phyloP scores from a whole-genome alignment of 1,140 invertebrate genomes.

The Drosophila nigromelanica region DNA sequence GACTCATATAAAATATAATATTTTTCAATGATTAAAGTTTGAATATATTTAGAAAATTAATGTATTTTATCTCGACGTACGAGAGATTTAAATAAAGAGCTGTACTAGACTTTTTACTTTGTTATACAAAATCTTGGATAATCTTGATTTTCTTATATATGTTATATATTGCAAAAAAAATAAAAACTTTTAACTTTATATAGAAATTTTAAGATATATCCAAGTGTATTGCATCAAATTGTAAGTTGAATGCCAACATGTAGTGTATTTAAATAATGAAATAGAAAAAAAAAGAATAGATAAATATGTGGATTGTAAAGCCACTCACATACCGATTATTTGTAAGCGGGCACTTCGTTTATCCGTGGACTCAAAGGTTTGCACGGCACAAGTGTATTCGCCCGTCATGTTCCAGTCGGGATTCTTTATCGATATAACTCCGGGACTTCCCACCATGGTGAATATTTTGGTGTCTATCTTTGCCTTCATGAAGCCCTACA shows the following conservation, averaged over 20 bases:
- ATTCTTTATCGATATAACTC: constrained; percentile 83
- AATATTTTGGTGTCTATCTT: constrained; percentile 83
- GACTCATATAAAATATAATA: too few species aligned
- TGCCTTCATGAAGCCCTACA: constrained; percentile 82
- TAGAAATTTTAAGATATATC: too few species aligned
- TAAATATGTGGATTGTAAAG: constrained; percentile 32
- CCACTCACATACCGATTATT: constrained; percentile 79
- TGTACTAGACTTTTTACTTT: too few species aligned
- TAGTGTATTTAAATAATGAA: not conserved
- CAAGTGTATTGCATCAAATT: too few species aligned
- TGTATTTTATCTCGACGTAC: too few species aligned
- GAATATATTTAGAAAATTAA: too few species aligned
- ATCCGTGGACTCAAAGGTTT: constrained; percentile 83
- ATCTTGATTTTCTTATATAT: too few species aligned
- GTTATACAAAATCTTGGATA: too few species aligned
- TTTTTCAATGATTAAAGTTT: too few species aligned
- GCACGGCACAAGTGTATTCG: constrained; percentile 83
- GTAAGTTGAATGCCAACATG: not conserved
- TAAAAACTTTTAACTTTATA: too few species aligned
- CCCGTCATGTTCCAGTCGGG: constrained; percentile 84
- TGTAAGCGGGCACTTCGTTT: constrained; percentile 83
- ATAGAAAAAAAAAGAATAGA: constrained; percentile 21
- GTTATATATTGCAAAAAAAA: too few species aligned
- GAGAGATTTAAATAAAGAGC: too few species aligned
- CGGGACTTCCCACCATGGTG: constrained; percentile 76